phyloP scores from a whole-genome alignment of 2,888 invertebrate genomes.

The Drosophila ezoana region DNA sequence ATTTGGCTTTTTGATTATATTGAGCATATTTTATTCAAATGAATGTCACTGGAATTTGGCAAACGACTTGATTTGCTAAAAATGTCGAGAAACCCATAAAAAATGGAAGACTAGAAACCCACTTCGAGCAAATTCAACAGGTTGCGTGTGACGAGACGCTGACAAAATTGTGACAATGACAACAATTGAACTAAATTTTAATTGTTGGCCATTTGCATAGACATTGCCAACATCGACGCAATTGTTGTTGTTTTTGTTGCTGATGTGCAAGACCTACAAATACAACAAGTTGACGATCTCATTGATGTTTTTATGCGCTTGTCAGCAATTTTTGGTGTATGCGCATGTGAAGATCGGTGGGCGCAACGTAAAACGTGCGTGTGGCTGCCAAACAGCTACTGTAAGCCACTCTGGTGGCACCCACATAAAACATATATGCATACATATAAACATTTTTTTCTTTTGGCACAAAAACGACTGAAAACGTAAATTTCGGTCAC shows the following conservation, averaged over 20 bases:
- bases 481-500: slow-evolving; percentile 49
- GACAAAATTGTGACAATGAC: slow-evolving; percentile 58
- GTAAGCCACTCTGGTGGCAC: slow-evolving; percentile 62
- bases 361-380: slow-evolving; percentile 52
- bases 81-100: too few species aligned
- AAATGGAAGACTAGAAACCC: slow-evolving; percentile 5
- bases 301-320: slow-evolving; percentile 70
- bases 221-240: slow-evolving; percentile 12
- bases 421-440: slow-evolving; percentile 62
- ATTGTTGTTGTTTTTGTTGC: background rate
- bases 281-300: slow-evolving; percentile 63
- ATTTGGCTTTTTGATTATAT: too few species aligned
- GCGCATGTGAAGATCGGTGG: slow-evolving; percentile 33
- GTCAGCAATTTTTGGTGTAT: slow-evolving; percentile 61
- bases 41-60: too few species aligned
- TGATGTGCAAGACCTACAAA: slow-evolving; percentile 37
- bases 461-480: slow-evolving; percentile 72
- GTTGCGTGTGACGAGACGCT: slow-evolving; percentile 49
- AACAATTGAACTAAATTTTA: slow-evolving; percentile 75
- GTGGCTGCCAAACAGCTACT: slow-evolving; percentile 36
- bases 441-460: slow-evolving; percentile 45
- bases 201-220: slow-evolving; percentile 71
- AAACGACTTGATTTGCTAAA: too few species aligned
- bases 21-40: too few species aligned
- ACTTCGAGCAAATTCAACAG: slow-evolving; percentile 34